phyloP scores from a whole-genome alignment of 2,888 invertebrate genomes.

The Torymus texanus region DNA sequence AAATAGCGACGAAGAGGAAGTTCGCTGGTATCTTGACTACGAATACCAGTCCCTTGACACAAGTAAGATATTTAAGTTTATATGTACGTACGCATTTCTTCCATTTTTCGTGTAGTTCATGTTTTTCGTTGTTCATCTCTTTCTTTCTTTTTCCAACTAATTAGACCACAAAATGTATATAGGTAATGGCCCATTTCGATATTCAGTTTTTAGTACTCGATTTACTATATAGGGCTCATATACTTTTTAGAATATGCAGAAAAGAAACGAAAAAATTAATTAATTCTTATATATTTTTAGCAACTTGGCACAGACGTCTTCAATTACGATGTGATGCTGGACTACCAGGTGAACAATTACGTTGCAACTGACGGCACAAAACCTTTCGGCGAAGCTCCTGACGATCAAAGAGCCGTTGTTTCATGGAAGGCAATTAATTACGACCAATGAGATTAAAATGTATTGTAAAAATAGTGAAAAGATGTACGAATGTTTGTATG shows the following conservation, averaged over 20 bases:
- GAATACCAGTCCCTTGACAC: slow-evolving; percentile 91
- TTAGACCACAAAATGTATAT: too few relatives aligned
- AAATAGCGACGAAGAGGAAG: slow-evolving; percentile 80
- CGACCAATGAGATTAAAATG: slow-evolving; percentile 12
- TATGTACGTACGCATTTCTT: too few relatives aligned
- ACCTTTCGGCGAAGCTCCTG: slow-evolving; percentile 86
- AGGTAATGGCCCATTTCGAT: too few relatives aligned
- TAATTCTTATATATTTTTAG: slow-evolving; percentile 74
- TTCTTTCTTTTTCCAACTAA: too few relatives aligned
- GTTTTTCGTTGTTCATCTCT: too few relatives aligned
- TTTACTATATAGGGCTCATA: too few relatives aligned
- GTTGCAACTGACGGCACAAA: slow-evolving; percentile 83
- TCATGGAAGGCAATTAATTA: slow-evolving; percentile 82
- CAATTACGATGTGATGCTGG: slow-evolving; percentile 85
- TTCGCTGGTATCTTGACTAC: slow-evolving; percentile 89
- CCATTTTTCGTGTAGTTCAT: too few relatives aligned
- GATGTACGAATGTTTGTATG: background rate
- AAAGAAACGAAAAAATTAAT: background rate
- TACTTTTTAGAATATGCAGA: too few relatives aligned
- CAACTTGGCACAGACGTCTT: slow-evolving; percentile 89
- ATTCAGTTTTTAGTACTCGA: too few relatives aligned
- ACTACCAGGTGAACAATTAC: slow-evolving; percentile 89
- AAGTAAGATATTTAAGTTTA: slow-evolving; percentile 77
- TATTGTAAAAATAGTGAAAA: background rate
- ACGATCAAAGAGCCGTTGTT: slow-evolving; percentile 85